Conservation (phyloP, 37 sponge, comb jelly and placozoan genomes). For the Hexactinellida sp. region DNA sequence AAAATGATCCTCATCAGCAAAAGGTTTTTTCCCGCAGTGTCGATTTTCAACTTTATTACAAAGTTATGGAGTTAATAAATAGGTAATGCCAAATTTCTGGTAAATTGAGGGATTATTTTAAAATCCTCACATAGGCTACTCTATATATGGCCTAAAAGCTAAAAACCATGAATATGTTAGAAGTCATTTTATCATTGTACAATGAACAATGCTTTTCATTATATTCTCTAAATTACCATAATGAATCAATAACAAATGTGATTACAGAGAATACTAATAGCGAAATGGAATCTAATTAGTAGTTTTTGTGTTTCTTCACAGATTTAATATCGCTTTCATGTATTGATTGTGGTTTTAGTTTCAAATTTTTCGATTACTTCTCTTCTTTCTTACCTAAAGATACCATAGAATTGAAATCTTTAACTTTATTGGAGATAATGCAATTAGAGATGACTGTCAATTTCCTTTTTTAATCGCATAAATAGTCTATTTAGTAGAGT, state of each 20-base stretch:
- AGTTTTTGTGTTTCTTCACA: background rate
- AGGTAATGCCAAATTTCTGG: too few species aligned
- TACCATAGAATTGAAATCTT: background rate
- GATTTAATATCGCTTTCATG: background rate
- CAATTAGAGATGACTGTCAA: background rate
- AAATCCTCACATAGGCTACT: background rate
- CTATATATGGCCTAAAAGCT: background rate
- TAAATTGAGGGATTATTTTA: too few species aligned
- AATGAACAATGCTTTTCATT: background rate
- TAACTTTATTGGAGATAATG: background rate
- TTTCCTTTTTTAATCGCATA: too few species aligned
- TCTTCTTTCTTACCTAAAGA: background rate
- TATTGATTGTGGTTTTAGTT: background rate
- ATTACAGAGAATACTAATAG: too few species aligned
- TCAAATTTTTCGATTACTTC: background rate
- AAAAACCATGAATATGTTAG: background rate
- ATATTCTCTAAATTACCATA: background rate
- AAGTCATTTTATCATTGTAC: background rate
- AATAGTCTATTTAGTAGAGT: too few species aligned
- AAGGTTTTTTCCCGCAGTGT: too few species aligned
- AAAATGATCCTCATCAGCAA: too few species aligned
- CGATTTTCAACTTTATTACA: too few species aligned
- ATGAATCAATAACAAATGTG: too few species aligned
- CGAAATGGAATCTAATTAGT: background rate
- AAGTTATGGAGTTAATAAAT: too few species aligned